Evolutionary conservation across 2,113 vertebrate species (phyloP), one percentile per base, ranked within the genome.

Genomic region (Phrynocephalus versicolor): DNA sequence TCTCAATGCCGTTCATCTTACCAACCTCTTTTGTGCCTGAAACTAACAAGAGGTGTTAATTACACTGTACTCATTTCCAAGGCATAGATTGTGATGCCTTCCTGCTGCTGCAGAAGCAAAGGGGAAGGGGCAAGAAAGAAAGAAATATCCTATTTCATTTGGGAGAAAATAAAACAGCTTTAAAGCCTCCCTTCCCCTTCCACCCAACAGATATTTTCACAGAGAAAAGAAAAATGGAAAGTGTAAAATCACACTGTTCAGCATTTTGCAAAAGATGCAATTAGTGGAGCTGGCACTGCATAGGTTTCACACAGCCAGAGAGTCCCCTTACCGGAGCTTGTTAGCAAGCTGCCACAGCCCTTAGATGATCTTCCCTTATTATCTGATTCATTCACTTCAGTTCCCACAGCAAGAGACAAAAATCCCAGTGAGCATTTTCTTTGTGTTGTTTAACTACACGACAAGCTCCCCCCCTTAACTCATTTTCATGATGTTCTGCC

Each of bases 101-200:
- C 65, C 90, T 79, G 67, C 77, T 81, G 88, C 70, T 87, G 65
- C 79, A 30, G 58, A 69, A 91, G 78, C 81, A 41, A 55, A 30
- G 27, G 64, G 27, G 64, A 1, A 2, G 25, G 55, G 72, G 75
- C 58, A 88, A 82, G 86, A 82, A 86, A 70, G 86, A 88, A 79
- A 37, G 86, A 81, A 51, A 78, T 62, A 89, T 90, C 86, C 82
- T n/a, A 57, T 74, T 79, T 79, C 71, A n/a, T 90, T 91, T 87
- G 73, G 72, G 87, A 90, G 79, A 82, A 90, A 91, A 94, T 70
- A 39, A 62, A 88, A 85, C 87, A 3, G 80, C 88, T 88, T 73
- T 37, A 90, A 70, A 64, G 27, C 60, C 77, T 0, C 37, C 58
- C 70, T 27, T 25, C 62, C 23, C 23, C 27, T 9, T 67, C 87